Evolutionary conservation across 2,797 vertebrate genomes (phyloP), one percentile per base, ranked within the genome.

Genomic region (Hydrolagus colliei): DNA sequence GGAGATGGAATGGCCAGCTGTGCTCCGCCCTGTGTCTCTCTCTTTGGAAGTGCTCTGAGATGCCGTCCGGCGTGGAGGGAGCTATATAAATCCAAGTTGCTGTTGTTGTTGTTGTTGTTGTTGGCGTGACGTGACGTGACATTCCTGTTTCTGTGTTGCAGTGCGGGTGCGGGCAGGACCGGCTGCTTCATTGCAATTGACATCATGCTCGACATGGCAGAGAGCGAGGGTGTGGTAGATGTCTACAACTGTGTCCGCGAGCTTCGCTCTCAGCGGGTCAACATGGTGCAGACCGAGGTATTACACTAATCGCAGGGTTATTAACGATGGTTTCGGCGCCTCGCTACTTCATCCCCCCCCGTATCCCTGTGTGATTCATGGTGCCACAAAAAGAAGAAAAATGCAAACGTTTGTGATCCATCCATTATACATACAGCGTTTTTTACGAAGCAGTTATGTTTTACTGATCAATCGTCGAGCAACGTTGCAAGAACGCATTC

Each of bases 201-300:
- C 92, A 97, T 98, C 90, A 99, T 99, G 97, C 92, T 99, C 68
- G 98, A 99, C 93, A 99, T 99, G 98, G 98, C 97, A 0, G 97
- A 99, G 92, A 98, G 97, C 0, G 97, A 99, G 88, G 97, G 97
- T 0, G 97, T 99, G 87, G 98, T 99, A 86, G 97, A 99, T 89
- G 97, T 99, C 79, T 99, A 98, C 90, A 99, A 99, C 93, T 99
- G 98, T 4, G 97, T 99, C 90, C 92, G 97, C 52, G 98, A 99
- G 90, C 95, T 99, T 86, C 93, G 98, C 65, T 96, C 97, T 73
- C 98, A 99, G 61, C 93, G 98, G 84, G 98, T 98, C 92, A 99
- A 99, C 90, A 92, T 99, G 94, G 97, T 99, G 62, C 97, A 99
- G 93, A 99, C 97, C 0, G 97, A 99, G 95, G 97, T 98, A 88